phyloP scores from a whole-genome alignment of 2,113 vertebrate genomes.

The Erythrocercus mccallii region DNA sequence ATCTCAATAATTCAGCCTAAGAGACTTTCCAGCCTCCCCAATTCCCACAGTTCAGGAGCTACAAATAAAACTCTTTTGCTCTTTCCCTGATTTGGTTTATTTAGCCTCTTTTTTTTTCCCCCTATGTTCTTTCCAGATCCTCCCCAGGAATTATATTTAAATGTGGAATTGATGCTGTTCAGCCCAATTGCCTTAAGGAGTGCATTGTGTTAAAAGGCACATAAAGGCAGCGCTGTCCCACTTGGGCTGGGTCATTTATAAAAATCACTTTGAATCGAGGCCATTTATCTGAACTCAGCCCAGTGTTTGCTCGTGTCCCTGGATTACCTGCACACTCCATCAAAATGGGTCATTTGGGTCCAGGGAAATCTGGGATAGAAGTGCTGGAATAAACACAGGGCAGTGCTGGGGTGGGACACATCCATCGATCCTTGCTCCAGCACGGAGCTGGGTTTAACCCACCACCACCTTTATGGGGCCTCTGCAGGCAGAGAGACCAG shows the following conservation, averaged over 20 bases:
- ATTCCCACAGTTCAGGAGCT: constrained; percentile 60
- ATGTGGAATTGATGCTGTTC: constrained; percentile 17
- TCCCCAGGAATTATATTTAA: constrained; percentile 56
- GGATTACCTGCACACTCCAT: background rate
- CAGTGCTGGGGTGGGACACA: background rate
- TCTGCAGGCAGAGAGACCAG: background rate
- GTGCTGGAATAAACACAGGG: background rate
- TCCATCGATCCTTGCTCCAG: accelerated
- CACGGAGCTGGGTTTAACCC: accelerated
- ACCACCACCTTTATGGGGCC: accelerated
- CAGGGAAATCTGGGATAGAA: background rate
- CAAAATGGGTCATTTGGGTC: background rate
- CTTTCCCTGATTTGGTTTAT: constrained; percentile 40
- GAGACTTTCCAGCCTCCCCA: constrained; percentile 47
- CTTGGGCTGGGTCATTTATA: constrained; percentile 30
- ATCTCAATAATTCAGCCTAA: constrained; percentile 61
- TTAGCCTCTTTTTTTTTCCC: background rate
- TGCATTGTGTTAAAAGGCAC: background rate
- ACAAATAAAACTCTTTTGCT: constrained; percentile 61
- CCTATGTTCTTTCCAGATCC: constrained; percentile 27
- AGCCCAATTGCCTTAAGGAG: background rate
- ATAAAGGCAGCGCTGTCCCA: background rate
- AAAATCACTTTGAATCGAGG: constrained; percentile 22
- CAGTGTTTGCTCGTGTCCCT: constrained; percentile 1
- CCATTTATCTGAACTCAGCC: background rate